Base-by-base conservation (phyloP, 92 coral and sea anemone genomes). In the Muricea muricata region DNA sequence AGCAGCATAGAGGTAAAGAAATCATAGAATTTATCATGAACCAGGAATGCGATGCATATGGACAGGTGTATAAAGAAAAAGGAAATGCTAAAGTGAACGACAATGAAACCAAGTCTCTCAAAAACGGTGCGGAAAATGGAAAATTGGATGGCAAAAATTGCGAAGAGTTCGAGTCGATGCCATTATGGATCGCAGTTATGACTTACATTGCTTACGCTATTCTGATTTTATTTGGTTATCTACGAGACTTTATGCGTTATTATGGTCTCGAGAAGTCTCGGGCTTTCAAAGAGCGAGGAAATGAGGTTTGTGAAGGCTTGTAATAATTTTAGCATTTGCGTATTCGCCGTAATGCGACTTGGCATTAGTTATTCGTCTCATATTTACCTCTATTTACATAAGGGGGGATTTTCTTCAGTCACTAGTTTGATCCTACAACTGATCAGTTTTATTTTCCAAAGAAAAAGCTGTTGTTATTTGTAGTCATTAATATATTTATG, bases 141-240 rank as follows among this genome's bases (percentile, higher is more conserved):
- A 24, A 30, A 0, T 4, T 32, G 24, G 18, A 45, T 17, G 14
- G 68, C 34, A 11, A 33, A 61, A 77, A 47, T 9, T 82, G 75
- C 41, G 99, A 96, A 70, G 97, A 91, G 52, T 96, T 96, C 61
- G 99, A 96, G 81, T 94, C 93, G 78, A 96, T 98, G 15, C 99
- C 98, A 24, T 83, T 93, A 18, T 73, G 89, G 83, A 97, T 92
- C 45, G 99, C 99, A 34, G 99, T 96, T 50, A 89, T 91, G 88
- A 96, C 99, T 4, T 96, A 96, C 85, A 86, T 94, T 55, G 93
- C 97, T 7, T 96, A 96, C 86, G 86, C 93, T 39, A 87, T 96
- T 31, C 78, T 96, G 61, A 93, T 93, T 73, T 87, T 96, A 47
- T 94, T 96, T 66, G 99, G 99, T 24, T 92, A 96, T 83, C 78